These are phyloP conservation scores for Gallinago stenura DNA, from an alignment of 2,797 vertebrate genomes.

Conservation along the genomic window DNA sequence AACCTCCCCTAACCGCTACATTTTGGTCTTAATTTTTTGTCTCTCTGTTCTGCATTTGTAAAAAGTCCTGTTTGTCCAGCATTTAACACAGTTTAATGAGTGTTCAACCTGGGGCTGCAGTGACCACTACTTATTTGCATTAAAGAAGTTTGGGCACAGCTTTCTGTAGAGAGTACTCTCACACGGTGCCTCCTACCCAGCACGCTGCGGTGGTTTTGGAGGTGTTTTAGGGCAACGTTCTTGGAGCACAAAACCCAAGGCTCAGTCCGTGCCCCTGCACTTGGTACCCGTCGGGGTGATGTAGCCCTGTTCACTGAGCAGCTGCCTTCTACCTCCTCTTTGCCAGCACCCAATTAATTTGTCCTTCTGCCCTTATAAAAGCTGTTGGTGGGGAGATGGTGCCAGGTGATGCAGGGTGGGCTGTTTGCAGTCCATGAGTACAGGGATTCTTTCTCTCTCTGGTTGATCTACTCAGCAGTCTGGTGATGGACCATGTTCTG, in stretches of 20 bases:
- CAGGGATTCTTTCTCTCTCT: neutral
- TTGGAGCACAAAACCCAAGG: neutral
- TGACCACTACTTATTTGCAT: no score
- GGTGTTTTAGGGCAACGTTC: neutral
- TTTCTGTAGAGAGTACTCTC: neutral
- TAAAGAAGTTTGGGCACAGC: neutral
- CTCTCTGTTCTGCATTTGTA: neutral
- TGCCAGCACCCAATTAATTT: neutral
- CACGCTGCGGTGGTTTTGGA: accelerated
- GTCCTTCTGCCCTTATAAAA: neutral
- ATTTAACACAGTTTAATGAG: neutral
- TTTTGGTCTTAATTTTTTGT: neutral
- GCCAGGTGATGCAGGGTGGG: neutral
- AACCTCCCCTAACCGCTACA: neutral
- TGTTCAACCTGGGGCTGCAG: neutral
- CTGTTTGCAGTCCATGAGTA: accelerated
- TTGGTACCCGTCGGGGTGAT: no score
- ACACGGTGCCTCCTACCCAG: neutral
- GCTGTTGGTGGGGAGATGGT: neutral
- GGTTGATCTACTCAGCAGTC: accelerated
- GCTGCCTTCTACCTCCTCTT: neutral
- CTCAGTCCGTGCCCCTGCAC: no score
- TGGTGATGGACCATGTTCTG: neutral
- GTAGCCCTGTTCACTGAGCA: neutral
- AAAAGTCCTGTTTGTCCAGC: neutral